Percentiles rank a stretch among this genome's conserved stretches.
These are phyloP conservation scores for Orgyia antiqua DNA, from an alignment of 2,888 invertebrate genomes.

Conservation along the genomic window DNA sequence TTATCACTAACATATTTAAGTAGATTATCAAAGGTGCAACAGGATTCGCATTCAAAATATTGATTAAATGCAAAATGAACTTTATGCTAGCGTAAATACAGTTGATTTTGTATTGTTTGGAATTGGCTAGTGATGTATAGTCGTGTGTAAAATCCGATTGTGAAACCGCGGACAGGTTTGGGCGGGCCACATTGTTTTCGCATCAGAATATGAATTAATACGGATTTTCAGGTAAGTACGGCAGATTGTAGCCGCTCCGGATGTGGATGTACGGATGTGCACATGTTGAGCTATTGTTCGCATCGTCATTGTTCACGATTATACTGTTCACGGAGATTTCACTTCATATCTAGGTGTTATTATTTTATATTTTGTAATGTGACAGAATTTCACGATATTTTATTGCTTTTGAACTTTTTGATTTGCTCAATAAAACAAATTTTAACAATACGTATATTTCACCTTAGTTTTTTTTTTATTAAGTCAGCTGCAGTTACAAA, in stretches of 20 bases:
- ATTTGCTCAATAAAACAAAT: too few relatives aligned
- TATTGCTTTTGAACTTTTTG: too few relatives aligned
- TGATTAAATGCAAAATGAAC: conserved; percentile 17
- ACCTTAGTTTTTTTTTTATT: too few relatives aligned
- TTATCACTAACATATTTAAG: conserved; percentile 20
- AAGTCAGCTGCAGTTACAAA: too few relatives aligned
- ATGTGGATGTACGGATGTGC: conserved; percentile 16
- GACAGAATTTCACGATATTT: too few relatives aligned
- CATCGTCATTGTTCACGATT: conserved; percentile 23
- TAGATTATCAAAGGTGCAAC: conserved; percentile 17
- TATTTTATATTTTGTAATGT: too few relatives aligned
- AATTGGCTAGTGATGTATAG: conserved; percentile 42
- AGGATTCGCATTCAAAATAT: conserved; percentile 12
- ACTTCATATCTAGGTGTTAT: too few relatives aligned
- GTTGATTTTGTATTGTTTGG: conserved; percentile 22
- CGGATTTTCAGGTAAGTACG: conserved; percentile 55
- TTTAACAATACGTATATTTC: too few relatives aligned
- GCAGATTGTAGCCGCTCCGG: conserved; percentile 41
- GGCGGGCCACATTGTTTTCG: conserved; percentile 52
- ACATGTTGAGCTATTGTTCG: conserved; percentile 22
- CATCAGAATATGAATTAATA: conserved; percentile 58
- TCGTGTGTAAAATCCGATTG: conserved; percentile 55
- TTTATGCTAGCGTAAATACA: conserved; percentile 13
- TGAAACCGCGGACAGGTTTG: conserved; percentile 57
- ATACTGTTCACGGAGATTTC: conserved; percentile 4